These are phyloP conservation scores for Gastracanthus pulcherrimus DNA, from an alignment of 2,888 invertebrate species.

Conservation along the genomic window DNA sequence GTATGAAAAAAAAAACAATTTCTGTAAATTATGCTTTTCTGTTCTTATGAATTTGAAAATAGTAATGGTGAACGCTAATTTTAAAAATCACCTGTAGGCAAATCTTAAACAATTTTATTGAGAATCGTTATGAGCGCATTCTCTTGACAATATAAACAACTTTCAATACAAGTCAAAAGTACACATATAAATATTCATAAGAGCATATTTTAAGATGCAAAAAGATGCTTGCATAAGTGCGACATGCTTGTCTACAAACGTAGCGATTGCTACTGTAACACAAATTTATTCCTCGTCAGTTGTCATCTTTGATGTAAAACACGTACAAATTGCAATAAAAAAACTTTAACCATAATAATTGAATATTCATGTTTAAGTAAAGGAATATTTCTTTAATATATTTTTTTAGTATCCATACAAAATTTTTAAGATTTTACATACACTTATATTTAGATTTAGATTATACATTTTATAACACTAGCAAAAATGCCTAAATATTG, in stretches of 20 bases:
- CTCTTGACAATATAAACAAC: not conserved
- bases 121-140: not conserved
- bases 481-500: no score
- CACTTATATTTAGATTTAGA: no score
- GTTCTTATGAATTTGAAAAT: not conserved
- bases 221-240: not conserved
- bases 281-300: not conserved
- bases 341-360: no score
- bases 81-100: no score
- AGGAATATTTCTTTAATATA: no score
- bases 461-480: no score
- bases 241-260: not conserved
- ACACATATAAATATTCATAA: not conserved
- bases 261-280: not conserved
- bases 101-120: not conserved
- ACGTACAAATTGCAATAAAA: no score
- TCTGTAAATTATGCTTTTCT: not conserved
- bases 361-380: no score
- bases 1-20: conserved; percentile 29
- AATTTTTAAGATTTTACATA: no score
- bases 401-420: no score
- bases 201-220: conserved; percentile 8
- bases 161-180: not conserved
- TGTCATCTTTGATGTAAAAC: not conserved
- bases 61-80: no score